A percentile compares a stretch with the other conserved stretches of the same genome.
Evolutionary conservation across 2,888 invertebrate genomes (phyloP).

Genomic region (Xestia c-nigrum): DNA sequence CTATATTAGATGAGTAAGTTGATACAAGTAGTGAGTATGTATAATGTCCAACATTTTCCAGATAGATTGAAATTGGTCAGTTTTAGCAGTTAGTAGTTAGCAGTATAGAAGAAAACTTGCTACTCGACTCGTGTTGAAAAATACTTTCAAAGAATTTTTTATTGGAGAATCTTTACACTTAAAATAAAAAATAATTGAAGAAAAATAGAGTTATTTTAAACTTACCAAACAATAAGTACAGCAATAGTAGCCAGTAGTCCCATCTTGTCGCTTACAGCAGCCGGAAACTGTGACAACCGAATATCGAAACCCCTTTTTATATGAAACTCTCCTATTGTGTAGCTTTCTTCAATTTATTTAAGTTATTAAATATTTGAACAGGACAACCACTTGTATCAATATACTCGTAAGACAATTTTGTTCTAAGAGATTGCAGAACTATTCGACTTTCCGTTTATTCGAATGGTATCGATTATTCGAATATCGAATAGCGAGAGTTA

Average conservation of each 20-base stretch:
- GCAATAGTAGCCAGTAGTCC: neutral
- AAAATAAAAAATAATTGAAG: neutral
- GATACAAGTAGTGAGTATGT: too few species aligned
- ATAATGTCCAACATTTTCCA: too few species aligned
- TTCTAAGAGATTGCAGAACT: neutral
- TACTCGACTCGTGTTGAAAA: too few species aligned
- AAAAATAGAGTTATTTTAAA: neutral
- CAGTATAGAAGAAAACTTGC: too few species aligned
- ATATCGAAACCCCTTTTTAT: conserved; percentile 16
- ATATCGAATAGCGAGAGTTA: neutral
- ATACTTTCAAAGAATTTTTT: too few species aligned
- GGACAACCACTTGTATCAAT: conserved; percentile 27
- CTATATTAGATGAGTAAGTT: too few species aligned
- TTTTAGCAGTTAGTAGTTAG: too few species aligned
- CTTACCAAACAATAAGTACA: conserved; percentile 26
- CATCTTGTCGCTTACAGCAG: conserved; percentile 13
- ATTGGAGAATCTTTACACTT: too few species aligned
- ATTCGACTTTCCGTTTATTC: conserved; percentile 2
- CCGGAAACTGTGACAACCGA: neutral
- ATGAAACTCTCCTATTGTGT: neutral
- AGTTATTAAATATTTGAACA: conserved; percentile 5
- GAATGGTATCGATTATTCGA: conserved; percentile 11
- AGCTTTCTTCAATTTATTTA: conserved; percentile 16
- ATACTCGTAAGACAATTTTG: neutral
- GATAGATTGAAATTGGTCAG: too few species aligned